phyloP scores from a whole-genome alignment of 2,888 invertebrate species.

The Platycheirus albimanus region DNA sequence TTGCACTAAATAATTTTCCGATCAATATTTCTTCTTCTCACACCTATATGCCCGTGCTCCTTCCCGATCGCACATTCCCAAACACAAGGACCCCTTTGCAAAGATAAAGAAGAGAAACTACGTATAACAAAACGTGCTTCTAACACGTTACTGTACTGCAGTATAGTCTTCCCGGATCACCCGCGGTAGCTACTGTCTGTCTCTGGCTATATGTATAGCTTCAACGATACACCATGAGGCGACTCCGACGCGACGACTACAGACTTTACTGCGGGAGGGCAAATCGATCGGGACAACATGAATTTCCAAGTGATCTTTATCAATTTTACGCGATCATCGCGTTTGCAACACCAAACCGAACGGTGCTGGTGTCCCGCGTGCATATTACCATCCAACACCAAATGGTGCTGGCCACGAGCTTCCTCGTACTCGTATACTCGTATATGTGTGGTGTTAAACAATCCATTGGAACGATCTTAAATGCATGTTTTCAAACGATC shows the following conservation, averaged over 20 bases:
- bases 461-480: conserved; percentile 73
- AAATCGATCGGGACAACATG: conserved; percentile 73
- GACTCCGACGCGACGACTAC: background rate
- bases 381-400: conserved; percentile 59
- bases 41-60: background rate
- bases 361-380: conserved; percentile 58
- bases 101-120: conserved; percentile 35
- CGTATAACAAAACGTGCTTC: conserved; percentile 67
- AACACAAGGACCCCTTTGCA: conserved; percentile 9
- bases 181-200: conserved; percentile 45
- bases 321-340: conserved; percentile 74
- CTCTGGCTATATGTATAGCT: too few relatives aligned
- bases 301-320: conserved; percentile 72
- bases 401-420: conserved; percentile 44
- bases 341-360: conserved; percentile 55
- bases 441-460: conserved; percentile 56
- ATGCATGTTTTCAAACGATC: conserved; percentile 73
- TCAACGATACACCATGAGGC: background rate
- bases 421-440: too few relatives aligned
- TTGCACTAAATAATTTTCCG: conserved; percentile 70
- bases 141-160: conserved; percentile 57
- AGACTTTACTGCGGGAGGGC: conserved; percentile 64
- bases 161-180: conserved; percentile 64
- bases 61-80: background rate
- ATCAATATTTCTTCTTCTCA: conserved; percentile 61